Evolutionary conservation across 2,888 invertebrate genomes (phyloP), one percentile per base, ranked within the genome.

Genomic region (Nudaria mundana): DNA sequence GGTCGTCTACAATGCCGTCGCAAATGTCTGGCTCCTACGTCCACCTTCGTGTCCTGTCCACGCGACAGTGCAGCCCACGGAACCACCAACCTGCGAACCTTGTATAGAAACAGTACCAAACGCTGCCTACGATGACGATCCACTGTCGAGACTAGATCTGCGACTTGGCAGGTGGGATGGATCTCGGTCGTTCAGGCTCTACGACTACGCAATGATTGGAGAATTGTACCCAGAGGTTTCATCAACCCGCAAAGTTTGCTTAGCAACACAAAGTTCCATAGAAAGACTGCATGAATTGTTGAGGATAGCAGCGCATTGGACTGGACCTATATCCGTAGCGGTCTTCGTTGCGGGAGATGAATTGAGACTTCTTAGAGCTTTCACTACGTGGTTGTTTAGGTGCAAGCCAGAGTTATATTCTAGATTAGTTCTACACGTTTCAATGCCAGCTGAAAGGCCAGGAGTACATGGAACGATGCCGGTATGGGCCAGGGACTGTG

Each of bases 201-300:
- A 93, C 72, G 95, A 96, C 71, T 92, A 93, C 61, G 92, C 92
- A 0, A 71, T 93, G 1, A 90, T 93, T 0, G 96, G 96, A 1
- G 91, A 92, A 3, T 81, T 90, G 44, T 96, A 92, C 61, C 76
- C 88, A 0, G 89, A 91, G 12, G 63, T 93, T 3, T 93, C 92
- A 8, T 74, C 88, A n/a, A 75, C 80, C 8, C 90, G 90, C 40
- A 81, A 82, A 11, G 93, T 94, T 8, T 95, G 95, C 58, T 77
- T 97, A 41, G 96, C 97, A 1, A 96, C 96, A 0, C 96, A 97
- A 74, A 94, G 94, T 57, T 97, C 97, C 0, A 89, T 97, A 33
- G 97, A 97, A 63, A 91, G 95, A 46, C 78, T 97, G 5, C 91
- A 92, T 52, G 95, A 96, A 25, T 72, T 97, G 11, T 91, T 95